Conservation (phyloP, 1,140 invertebrate species). For the Pollicipes pollicipes region DNA sequence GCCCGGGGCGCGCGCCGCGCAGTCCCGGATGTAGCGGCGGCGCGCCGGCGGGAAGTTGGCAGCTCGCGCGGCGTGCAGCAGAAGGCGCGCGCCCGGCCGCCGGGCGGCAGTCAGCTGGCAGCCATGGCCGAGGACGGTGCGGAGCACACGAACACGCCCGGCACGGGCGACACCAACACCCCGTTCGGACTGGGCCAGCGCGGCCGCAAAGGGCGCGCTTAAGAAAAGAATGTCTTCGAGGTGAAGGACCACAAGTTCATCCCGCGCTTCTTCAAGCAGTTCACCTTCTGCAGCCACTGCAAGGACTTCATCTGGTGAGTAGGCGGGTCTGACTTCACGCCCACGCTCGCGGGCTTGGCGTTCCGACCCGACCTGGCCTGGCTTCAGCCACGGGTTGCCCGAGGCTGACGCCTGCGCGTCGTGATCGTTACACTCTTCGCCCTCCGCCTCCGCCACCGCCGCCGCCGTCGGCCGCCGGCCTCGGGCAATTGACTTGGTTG, state of each 20-base stretch:
- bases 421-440: no score
- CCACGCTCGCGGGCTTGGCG: no score
- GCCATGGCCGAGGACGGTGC: conserved; percentile 19
- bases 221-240: conserved; percentile 98
- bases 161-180: conserved; percentile 40
- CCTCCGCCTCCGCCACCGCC: no score
- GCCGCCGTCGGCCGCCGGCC: no score
- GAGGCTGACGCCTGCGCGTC: no score
- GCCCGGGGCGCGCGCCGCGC: no score
- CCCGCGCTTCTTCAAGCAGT: conserved; percentile 98
- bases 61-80: conserved; percentile 14
- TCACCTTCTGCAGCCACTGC: conserved; percentile 98
- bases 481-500: no score
- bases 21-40: not conserved
- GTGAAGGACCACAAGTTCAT: conserved; percentile 98
- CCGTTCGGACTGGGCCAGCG: conserved; percentile 51
- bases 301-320: conserved; percentile 99
- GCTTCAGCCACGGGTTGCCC: no score
- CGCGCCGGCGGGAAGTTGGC: conserved; percentile 9
- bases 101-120: conserved; percentile 9
- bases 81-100: conserved; percentile 11
- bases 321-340: no score
- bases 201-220: conserved; percentile 84
- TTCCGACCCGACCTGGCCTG: no score
- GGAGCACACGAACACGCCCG: conserved; percentile 44